Evolutionary conservation across 2,113 vertebrate genomes (phyloP).

Genomic region (Podocnemis expansa): DNA sequence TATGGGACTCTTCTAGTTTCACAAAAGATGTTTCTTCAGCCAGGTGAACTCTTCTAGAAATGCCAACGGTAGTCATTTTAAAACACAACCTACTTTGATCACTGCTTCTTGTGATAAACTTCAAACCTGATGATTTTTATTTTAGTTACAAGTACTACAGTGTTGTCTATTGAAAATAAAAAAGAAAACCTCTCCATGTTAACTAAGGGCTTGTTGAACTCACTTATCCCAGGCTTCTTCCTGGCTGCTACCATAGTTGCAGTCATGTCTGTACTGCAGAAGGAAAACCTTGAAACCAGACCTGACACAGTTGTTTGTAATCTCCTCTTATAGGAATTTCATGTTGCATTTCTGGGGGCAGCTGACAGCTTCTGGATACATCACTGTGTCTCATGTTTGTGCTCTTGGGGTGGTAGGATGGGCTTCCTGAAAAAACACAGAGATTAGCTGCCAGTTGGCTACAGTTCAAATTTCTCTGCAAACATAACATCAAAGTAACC

Average conservation of each 20-base stretch:
- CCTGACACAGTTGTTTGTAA: accelerated
- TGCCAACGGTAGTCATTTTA: neutral
- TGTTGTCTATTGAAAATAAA: neutral
- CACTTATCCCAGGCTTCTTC: accelerated
- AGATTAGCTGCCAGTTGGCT: neutral
- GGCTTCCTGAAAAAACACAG: neutral
- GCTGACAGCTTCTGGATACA: neutral
- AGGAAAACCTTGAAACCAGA: neutral
- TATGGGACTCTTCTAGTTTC: neutral
- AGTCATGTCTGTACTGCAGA: accelerated
- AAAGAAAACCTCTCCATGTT: accelerated
- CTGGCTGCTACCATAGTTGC: accelerated
- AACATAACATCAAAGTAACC: neutral
- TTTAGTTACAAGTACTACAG: accelerated
- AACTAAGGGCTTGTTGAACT: neutral
- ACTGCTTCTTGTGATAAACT: neutral
- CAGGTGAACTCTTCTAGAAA: neutral
- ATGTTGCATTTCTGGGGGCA: neutral
- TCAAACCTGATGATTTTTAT: neutral
- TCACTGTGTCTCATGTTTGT: neutral
- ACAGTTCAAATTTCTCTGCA: neutral
- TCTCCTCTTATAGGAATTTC: neutral
- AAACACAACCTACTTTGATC: no score
- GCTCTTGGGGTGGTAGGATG: neutral
- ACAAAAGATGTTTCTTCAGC: neutral